Conservation (phyloP, 2,888 invertebrate species). For the Lepidochrysops patricia region DNA sequence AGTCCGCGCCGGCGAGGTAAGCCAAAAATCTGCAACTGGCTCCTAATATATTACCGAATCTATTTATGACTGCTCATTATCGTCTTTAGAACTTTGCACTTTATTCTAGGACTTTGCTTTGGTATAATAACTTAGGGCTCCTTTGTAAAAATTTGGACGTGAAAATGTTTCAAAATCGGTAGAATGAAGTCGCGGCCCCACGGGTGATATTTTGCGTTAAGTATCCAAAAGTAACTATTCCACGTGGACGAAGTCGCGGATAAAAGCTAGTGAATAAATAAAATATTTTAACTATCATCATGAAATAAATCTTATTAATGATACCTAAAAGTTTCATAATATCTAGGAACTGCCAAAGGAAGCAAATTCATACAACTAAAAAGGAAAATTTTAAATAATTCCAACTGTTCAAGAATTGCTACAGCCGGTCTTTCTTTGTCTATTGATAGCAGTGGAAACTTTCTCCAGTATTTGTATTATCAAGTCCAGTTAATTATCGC, state of each 20-base stretch:
- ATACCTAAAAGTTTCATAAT: too few species aligned
- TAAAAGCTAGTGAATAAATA: too few species aligned
- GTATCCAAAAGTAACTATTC: too few species aligned
- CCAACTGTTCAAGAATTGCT: not conserved
- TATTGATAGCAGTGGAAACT: not conserved
- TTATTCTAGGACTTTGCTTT: conserved; percentile 1
- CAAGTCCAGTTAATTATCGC: conserved; percentile 38
- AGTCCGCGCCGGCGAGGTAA: conserved; percentile 37
- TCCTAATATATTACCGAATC: conserved; percentile 55
- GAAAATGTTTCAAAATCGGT: not conserved
- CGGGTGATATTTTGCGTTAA: too few species aligned
- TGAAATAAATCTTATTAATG: too few species aligned
- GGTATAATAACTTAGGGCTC: not conserved
- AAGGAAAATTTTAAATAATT: too few species aligned
- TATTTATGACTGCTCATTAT: conserved; percentile 59
- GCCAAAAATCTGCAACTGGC: conserved; percentile 54
- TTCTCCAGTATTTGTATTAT: conserved; percentile 18
- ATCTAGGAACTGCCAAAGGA: too few species aligned
- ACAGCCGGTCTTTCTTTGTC: not conserved
- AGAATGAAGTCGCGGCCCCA: too few species aligned
- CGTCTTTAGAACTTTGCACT: conserved; percentile 37
- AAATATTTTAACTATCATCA: too few species aligned
- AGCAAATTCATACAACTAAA: too few species aligned
- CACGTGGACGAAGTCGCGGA: too few species aligned
- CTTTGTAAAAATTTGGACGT: not conserved